These are phyloP conservation scores for Sander vitreus DNA, from an alignment of 2,113 vertebrate genomes.

Conservation along the genomic window DNA sequence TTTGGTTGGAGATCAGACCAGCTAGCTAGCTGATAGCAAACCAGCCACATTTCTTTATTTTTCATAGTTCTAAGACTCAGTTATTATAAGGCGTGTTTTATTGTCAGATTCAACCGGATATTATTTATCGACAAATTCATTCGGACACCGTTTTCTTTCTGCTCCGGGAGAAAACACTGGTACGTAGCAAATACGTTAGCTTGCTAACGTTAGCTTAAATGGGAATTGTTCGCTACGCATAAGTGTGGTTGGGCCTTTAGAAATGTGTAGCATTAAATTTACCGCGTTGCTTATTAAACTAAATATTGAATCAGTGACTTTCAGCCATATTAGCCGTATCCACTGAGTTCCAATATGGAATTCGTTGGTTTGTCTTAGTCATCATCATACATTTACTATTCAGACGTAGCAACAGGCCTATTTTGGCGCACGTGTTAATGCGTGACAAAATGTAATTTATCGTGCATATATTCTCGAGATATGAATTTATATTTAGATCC, in stretches of 20 bases:
- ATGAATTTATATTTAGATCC: background rate
- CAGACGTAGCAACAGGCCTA: conserved; percentile 43
- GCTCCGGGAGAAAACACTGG: conserved; percentile 53
- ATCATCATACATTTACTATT: background rate
- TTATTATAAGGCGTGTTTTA: background rate
- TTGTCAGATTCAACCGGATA: background rate
- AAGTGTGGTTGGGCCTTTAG: conserved; percentile 42
- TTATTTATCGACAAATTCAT: rapidly evolving
- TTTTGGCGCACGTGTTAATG: conserved; percentile 62
- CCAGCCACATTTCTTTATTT: background rate
- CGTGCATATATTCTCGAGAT: background rate
- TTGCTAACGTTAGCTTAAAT: conserved; percentile 33
- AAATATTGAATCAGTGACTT: rapidly evolving
- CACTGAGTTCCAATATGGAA: rapidly evolving
- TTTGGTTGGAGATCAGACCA: background rate
- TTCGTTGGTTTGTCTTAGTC: background rate
- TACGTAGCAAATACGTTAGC: conserved; percentile 60
- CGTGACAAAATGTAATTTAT: background rate
- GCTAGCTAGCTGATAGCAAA: conserved; percentile 45
- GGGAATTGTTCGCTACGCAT: conserved; percentile 27
- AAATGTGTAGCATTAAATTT: background rate
- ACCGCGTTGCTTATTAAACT: rapidly evolving
- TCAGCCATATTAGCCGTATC: rapidly evolving
- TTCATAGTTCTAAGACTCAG: background rate
- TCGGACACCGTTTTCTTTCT: background rate